phyloP scores from a whole-genome alignment of 2,797 vertebrate genomes.

The Coranthus polyacanthus region DNA sequence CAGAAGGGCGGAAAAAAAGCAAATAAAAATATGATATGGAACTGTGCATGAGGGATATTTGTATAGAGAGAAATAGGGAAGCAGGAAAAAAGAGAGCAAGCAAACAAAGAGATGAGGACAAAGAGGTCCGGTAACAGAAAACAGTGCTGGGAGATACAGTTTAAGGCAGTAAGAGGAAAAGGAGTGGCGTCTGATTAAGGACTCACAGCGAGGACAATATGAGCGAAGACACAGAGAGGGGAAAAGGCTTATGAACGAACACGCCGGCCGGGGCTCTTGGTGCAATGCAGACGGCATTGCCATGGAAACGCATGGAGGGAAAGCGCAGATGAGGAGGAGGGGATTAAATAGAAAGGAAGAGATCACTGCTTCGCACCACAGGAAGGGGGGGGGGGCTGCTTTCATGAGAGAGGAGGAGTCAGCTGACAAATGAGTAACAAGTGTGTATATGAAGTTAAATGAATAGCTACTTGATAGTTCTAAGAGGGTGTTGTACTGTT shows the following conservation, averaged over 20 bases:
- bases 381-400: constrained; percentile 30
- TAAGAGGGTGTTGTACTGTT: background rate
- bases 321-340: constrained; percentile 74
- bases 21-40: background rate
- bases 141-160: background rate
- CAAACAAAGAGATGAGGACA: constrained; percentile 25
- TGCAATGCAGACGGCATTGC: constrained; percentile 91
- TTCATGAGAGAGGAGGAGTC: constrained; percentile 38
- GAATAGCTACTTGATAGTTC: constrained; percentile 31
- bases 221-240: constrained; percentile 42
- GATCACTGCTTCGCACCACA: constrained; percentile 69
- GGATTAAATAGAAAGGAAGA: constrained; percentile 79
- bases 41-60: background rate
- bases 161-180: constrained; percentile 9
- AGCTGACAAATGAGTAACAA: constrained; percentile 57
- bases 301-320: constrained; percentile 88
- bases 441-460: constrained; percentile 54
- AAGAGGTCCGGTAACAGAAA: constrained; percentile 19
- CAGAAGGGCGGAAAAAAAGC: constrained; percentile 1
- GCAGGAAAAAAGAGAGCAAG: background rate
- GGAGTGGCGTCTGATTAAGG: constrained; percentile 29
- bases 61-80: background rate
- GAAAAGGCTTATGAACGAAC: constrained; percentile 73
- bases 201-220: constrained; percentile 47
- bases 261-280: constrained; percentile 83